Evolutionary conservation across 2,797 vertebrate genomes (phyloP), one percentile per base, ranked within the genome.

Genomic region (Scleropages formosus): DNA sequence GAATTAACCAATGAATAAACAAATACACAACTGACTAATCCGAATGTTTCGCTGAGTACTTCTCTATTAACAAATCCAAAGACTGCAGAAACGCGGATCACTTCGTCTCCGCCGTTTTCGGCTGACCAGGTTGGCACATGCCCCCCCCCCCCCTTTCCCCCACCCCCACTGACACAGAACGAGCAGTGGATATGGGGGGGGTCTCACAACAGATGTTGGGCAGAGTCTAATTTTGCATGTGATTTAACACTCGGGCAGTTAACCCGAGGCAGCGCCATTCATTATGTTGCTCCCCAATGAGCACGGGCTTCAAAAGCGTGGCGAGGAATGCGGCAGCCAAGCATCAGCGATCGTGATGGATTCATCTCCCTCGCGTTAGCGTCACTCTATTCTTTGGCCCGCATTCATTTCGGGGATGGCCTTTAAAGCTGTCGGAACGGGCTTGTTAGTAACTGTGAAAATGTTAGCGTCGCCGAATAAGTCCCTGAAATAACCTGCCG

Each of bases 241-340:
- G 75, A 79, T 74, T 79, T 77, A 77, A 64, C 60, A 59, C 47
- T 70, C 75, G 60, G 11, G 64, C 62, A 24, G 64, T 67, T 70
- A 76, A 64, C 72, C 76, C 59, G 70, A 24, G 31, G 62, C 69
- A 26, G n/a, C 1, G 4, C 24, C 62, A 60, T 60, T 47, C 49
- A 46, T 73, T 72, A 72, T 8, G 49, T 18, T n/a, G 22, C 26
- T 61, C 46, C 67, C 12, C 13, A 31, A 51, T 53, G 61, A 77
- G 26, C 69, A 12, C 24, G 11, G 61, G 58, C 13, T 68, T 64
- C 16, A 18, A 53, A 63, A 27, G 49, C 60, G 65, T 8, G 11
- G 26, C 49, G 68, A 72, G 27, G 27, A 59, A 65, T 20, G 61
- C 16, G 31, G 18, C 26, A 12, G 61, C 74, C 53, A 3, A 39